Evolutionary conservation across 2,888 invertebrate species (phyloP).

Genomic region (Ctenicera cuprea): DNA sequence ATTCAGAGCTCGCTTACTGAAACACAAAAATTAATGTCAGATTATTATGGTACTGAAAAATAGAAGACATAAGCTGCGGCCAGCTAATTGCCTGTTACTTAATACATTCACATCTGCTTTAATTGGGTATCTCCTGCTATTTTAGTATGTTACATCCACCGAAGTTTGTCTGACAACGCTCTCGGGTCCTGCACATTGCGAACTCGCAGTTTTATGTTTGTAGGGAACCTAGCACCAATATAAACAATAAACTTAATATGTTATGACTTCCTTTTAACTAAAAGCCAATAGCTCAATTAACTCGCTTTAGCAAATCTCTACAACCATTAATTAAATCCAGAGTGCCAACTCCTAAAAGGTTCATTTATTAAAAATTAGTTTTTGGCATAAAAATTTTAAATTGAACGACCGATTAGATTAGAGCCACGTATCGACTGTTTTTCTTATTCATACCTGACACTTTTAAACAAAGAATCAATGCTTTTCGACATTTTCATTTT

Average conservation of each 20-base stretch:
- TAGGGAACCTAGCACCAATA: constrained; percentile 10
- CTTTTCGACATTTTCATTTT: too few species aligned
- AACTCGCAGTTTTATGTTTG: constrained; percentile 23
- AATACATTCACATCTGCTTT: constrained; percentile 22
- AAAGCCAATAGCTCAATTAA: constrained; percentile 5
- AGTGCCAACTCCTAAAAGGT: too few species aligned
- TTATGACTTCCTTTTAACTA: constrained; percentile 17
- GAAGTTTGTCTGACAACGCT: constrained; percentile 8
- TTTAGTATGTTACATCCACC: background rate
- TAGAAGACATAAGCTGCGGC: constrained; percentile 15
- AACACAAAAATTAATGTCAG: constrained; percentile 29
- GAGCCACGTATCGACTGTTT: too few species aligned
- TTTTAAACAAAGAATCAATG: too few species aligned
- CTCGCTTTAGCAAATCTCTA: background rate
- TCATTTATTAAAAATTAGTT: too few species aligned
- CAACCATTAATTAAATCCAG: too few species aligned
- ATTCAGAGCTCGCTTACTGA: constrained; percentile 18
- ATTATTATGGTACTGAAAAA: constrained; percentile 31
- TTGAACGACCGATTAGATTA: too few species aligned
- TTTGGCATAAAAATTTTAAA: too few species aligned
- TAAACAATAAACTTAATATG: constrained; percentile 12
- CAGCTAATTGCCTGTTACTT: constrained; percentile 23
- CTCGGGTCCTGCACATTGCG: background rate
- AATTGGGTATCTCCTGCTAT: background rate
- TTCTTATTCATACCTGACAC: too few species aligned